These are phyloP conservation scores for Harpalus rufipes DNA, from an alignment of 2,888 invertebrate genomes.

Conservation along the genomic window DNA sequence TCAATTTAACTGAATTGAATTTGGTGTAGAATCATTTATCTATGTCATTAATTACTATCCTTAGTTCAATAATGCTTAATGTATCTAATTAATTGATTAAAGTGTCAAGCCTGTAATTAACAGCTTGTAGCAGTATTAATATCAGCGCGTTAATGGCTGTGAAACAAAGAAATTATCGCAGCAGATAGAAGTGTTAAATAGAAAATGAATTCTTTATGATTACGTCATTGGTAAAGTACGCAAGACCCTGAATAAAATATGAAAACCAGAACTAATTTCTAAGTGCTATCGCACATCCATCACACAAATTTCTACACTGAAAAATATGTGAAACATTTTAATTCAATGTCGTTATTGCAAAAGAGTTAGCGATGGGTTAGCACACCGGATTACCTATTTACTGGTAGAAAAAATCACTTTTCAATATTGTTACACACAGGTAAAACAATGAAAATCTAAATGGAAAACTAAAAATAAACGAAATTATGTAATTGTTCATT, in stretches of 20 bases:
- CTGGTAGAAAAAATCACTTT: not conserved
- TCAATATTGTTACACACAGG: not conserved
- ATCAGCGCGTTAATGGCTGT: not conserved
- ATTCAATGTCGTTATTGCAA: conserved; percentile 59
- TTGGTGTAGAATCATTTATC: not conserved
- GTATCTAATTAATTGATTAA: conserved; percentile 12
- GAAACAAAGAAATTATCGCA: conserved; percentile 36
- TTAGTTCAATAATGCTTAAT: conserved; percentile 1
- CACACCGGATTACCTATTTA: not conserved
- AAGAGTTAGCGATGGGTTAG: not conserved
- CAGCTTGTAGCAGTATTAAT: conserved; percentile 1
- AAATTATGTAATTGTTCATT: too few relatives aligned
- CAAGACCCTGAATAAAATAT: conserved; percentile 57
- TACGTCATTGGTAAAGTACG: not conserved
- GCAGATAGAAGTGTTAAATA: conserved; percentile 20
- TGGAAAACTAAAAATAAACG: too few relatives aligned
- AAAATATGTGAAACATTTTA: conserved; percentile 58
- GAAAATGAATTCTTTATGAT: conserved; percentile 19
- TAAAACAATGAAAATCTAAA: too few relatives aligned
- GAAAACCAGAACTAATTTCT: conserved; percentile 58
- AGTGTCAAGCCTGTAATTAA: conserved; percentile 33
- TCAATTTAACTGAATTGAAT: conserved; percentile 9
- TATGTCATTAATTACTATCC: conserved; percentile 7
- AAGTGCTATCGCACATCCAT: conserved; percentile 40
- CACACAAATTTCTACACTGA: conserved; percentile 51